Base-by-base conservation (phyloP, 2,888 invertebrate species). In the Meiosimyza platycephala region DNA sequence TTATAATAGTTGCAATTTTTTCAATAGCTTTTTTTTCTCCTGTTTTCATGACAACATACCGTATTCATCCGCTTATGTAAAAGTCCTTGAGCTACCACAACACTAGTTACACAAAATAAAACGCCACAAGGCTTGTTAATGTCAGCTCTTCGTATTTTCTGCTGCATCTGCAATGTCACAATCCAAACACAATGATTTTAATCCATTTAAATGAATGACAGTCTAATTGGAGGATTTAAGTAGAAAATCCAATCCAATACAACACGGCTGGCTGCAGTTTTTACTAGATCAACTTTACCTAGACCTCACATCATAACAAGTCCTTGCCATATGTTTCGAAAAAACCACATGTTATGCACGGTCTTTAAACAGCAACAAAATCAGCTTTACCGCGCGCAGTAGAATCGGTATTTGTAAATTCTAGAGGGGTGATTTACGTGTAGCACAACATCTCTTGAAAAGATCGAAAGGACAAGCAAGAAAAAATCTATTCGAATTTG, bases 311-410 rank as follows among this genome's bases (percentile, higher is more conserved):
- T 60, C 76, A 72, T 76, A 82, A 83, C 85, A 85, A 83, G 86
- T 84, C 79, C 81, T 81, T 84, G 86, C 85, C 85, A 86, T 86
- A 86, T 86, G 85, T 80, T 86, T 79, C 74, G 83, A 83, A 86
- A 85, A 86, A 86, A 86, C 85, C 85, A 85, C 85, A 86, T 86
- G 85, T 85, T 86, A 86, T 85, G 82, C 83, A 86, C 86, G 86
- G 84, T 83, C 81, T 85, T 85, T 85, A 85, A 85, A 81, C 86
- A 85, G 80, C 80, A 81, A 79, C 82, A 81, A 76, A 77, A 74
- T 69, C 72, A 76, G 64, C 76, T 75, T 67, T 70, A 62, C 68
- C 52, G 72, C 73, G 67, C 73, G 72, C 70, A 78, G 75, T 78
- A 62, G 78, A 48, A 50, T 66, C 57, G 22, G 33, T n/a, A 18